phyloP scores from a whole-genome alignment of 2,888 invertebrate genomes.

The Ophion ellenae region DNA sequence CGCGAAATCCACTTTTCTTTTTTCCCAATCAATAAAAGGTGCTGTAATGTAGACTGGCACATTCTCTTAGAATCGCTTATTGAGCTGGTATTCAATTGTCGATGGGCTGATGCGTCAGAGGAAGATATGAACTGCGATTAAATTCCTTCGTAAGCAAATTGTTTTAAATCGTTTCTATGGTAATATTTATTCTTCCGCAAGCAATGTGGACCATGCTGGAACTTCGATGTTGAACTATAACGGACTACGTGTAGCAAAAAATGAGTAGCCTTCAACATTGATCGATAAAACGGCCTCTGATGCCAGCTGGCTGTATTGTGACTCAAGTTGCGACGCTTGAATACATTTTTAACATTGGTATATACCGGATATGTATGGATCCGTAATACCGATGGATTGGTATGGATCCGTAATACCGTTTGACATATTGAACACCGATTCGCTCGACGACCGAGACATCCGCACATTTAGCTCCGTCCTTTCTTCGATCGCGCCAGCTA shows the following conservation, averaged over 20 bases:
- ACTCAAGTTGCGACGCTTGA: background rate
- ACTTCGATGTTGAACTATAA: background rate
- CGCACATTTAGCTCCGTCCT: conserved; percentile 1
- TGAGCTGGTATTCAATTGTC: background rate
- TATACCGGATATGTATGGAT: too few species aligned
- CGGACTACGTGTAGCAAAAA: background rate
- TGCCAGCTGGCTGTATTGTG: background rate
- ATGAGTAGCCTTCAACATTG: background rate
- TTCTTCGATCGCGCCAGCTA: conserved; percentile 18
- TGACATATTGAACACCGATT: conserved; percentile 15
- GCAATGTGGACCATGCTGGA: background rate
- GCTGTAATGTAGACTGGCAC: background rate
- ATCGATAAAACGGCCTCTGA: background rate
- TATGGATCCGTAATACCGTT: background rate
- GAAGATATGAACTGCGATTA: background rate
- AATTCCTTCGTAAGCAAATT: background rate
- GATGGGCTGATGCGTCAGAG: background rate
- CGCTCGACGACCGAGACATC: conserved; percentile 34
- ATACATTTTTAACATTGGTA: background rate
- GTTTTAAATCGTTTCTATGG: background rate
- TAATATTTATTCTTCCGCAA: background rate
- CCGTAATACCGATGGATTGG: background rate
- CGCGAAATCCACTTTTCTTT: background rate
- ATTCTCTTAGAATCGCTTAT: background rate
- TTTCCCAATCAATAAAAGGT: background rate